Evolutionary conservation across 2,888 invertebrate genomes (phyloP).

Genomic region (Tachina fera): DNA sequence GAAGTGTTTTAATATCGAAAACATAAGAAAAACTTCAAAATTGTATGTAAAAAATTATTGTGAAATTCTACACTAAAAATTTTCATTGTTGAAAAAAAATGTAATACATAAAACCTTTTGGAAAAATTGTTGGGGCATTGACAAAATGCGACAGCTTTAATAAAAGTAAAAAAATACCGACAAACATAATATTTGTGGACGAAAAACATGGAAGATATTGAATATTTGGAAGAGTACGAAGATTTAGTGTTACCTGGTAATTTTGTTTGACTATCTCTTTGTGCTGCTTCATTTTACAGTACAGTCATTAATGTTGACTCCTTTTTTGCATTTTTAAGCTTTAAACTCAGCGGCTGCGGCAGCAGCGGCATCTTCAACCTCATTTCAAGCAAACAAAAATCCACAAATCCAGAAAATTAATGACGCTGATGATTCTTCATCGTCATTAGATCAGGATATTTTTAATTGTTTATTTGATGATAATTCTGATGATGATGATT

Average conservation of each 20-base stretch:
- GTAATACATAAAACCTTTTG: slow-evolving; percentile 4
- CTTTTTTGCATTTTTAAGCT: slow-evolving; percentile 62
- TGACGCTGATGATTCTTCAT: slow-evolving; percentile 75
- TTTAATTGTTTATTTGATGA: slow-evolving; percentile 79
- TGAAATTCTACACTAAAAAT: slow-evolving; percentile 9
- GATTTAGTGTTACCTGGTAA: slow-evolving; percentile 80
- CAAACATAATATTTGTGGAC: slow-evolving; percentile 25
- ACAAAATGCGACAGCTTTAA: slow-evolving; percentile 28
- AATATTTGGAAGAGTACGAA: slow-evolving; percentile 81
- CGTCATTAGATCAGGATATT: slow-evolving; percentile 79
- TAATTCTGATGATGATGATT: slow-evolving; percentile 76
- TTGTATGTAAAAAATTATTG: neutral
- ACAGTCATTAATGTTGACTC: slow-evolving; percentile 61
- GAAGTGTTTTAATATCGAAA: neutral
- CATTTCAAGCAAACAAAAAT: slow-evolving; percentile 31
- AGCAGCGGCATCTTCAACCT: slow-evolving; percentile 32
- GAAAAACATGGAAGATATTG: slow-evolving; percentile 80
- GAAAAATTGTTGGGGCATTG: slow-evolving; percentile 14
- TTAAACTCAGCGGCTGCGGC: slow-evolving; percentile 65
- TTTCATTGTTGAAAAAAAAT: slow-evolving; percentile 41
- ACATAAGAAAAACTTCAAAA: neutral
- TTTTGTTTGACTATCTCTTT: neutral
- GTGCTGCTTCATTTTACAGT: slow-evolving; percentile 38
- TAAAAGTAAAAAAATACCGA: slow-evolving; percentile 4
- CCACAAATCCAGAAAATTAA: slow-evolving; percentile 25